Percentiles rank a stretch among this genome's conserved stretches.
Conservation (phyloP, 2,888 invertebrate genomes). For the Perithous albicinctus region DNA sequence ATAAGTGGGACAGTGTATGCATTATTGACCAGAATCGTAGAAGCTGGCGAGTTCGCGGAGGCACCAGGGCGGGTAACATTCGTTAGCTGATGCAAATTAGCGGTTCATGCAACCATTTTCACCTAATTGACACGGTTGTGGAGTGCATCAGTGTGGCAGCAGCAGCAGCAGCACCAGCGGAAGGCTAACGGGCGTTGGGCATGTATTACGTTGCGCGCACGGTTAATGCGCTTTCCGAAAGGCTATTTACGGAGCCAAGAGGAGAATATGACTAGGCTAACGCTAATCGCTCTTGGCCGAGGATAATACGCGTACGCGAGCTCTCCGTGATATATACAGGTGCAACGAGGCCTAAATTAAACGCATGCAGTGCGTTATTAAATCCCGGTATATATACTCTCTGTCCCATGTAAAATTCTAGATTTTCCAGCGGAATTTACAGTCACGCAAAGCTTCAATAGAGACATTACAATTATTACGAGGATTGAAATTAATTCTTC, state of each 20-base stretch:
- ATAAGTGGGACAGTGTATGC: background rate
- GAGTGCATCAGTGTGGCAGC: slow-evolving; percentile 38
- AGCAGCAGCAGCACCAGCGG: slow-evolving; percentile 12
- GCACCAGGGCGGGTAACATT: slow-evolving; percentile 34
- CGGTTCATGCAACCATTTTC: slow-evolving; percentile 68
- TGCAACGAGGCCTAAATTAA: slow-evolving; percentile 44
- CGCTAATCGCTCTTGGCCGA: slow-evolving; percentile 48
- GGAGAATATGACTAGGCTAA: slow-evolving; percentile 22
- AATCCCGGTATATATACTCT: slow-evolving; percentile 7
- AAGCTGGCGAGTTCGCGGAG: background rate
- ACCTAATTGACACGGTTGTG: slow-evolving; percentile 67
- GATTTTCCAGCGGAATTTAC: no score
- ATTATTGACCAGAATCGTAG: background rate
- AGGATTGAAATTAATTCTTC: background rate
- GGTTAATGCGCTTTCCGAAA: slow-evolving; percentile 66
- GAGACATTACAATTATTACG: background rate
- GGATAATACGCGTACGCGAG: slow-evolving; percentile 32
- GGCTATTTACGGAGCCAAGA: slow-evolving; percentile 56
- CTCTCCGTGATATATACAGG: slow-evolving; percentile 20
- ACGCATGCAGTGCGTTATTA: slow-evolving; percentile 40
- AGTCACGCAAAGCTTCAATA: background rate
- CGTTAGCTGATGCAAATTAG: slow-evolving; percentile 67
- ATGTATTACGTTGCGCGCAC: slow-evolving; percentile 56
- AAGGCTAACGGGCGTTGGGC: slow-evolving; percentile 44
- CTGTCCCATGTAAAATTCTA: no score